A percentile compares a stretch with the other conserved stretches of the same genome.
Conservation (phyloP, 2,113 vertebrate genomes). For the Eulemur macaco region DNA sequence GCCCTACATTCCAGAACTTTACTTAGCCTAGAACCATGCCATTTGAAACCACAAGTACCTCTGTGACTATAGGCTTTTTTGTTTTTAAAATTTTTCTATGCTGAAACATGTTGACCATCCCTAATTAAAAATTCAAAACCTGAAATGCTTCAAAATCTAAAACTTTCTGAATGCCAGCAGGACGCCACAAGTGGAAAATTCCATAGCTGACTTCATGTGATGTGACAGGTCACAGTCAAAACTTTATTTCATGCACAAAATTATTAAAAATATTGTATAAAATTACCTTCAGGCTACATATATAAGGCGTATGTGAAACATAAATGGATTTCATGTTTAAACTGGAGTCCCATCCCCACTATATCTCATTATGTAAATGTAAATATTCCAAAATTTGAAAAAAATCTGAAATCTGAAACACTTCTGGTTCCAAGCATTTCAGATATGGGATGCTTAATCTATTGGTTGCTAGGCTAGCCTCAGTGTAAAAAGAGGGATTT, state of each 20-base stretch:
- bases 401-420: neutral
- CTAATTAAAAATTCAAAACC: neutral
- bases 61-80: neutral
- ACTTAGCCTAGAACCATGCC: neutral
- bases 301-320: neutral
- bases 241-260: neutral
- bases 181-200: neutral
- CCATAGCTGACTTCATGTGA: neutral
- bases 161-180: neutral
- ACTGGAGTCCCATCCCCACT: neutral
- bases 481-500: conserved; percentile 3
- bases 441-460: neutral
- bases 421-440: neutral
- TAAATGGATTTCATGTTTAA: neutral
- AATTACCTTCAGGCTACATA: neutral
- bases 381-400: neutral
- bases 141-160: neutral
- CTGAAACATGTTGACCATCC: neutral
- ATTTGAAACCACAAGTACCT: neutral
- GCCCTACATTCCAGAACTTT: neutral
- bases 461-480: neutral
- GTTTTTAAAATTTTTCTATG: neutral
- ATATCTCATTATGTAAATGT: neutral
- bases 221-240: neutral
- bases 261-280: neutral